Evolutionary conservation across 2,888 invertebrate genomes (phyloP), one percentile per base, ranked within the genome.

Genomic region (Cantharis flavilabris): DNA sequence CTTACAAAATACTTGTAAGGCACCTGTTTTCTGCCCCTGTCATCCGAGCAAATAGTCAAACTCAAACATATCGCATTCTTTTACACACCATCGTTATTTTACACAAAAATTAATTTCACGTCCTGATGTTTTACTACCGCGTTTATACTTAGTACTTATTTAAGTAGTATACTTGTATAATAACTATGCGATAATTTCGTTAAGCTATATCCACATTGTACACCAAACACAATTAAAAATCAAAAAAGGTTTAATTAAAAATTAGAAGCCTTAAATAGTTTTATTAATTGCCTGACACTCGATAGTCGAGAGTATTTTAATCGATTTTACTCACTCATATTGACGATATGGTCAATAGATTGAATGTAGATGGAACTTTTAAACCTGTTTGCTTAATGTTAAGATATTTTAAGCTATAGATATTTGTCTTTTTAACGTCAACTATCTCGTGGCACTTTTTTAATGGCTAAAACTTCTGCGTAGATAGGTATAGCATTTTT

Each of bases 11-110:
- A 71, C 79, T 79, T 76, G 72, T 76, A 81, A 79, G 79, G 79
- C 81, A 81, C 81, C 81, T 81, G 81, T 81, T 82, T 77, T 80
- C 77, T 79, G 79, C 79, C 80, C 69, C 80, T 70, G 75, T 77
- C 80, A 76, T 75, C 80, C 81, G 78, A 81, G 82, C 80, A 83
- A 83, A 83, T 80, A 82, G 81, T 23, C 23, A 13, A 67, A 67
- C 65, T 67, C 26, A 20, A 67, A 67, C 65, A 67, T 67, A 67
- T 67, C 65, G 26, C 23, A 67, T 67, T 67, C 49, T 49, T 49
- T 20, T 67, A 67, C 65, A 67, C 65, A 14, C 23, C 26, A 67
- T 23, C 13, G 9, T 23, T 2, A 9, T 67, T 26, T 67, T 67
- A 23, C 20, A 67, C 20, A 23, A 23, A 67, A 67, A 23, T 67